phyloP scores from a whole-genome alignment of 2,888 invertebrate species.

The Euplexia lucipara region DNA sequence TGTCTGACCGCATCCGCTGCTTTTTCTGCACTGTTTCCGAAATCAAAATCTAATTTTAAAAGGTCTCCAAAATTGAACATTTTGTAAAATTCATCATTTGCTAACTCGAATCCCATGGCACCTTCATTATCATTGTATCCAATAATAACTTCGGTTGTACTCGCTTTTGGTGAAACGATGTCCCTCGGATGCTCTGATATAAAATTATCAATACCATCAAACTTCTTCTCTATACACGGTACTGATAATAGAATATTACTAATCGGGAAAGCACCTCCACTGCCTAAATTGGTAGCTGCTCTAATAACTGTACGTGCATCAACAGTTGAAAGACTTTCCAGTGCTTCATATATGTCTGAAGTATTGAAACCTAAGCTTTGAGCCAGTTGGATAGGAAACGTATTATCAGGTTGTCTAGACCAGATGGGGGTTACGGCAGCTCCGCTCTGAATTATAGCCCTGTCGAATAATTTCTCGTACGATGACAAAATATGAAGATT shows the following conservation, averaged over 20 bases:
- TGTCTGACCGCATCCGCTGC: constrained; percentile 21
- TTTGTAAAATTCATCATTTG: constrained; percentile 1
- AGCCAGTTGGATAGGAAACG: constrained; percentile 33
- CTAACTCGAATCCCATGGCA: constrained; percentile 1
- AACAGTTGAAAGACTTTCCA: constrained; percentile 34
- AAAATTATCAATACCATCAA: constrained; percentile 45
- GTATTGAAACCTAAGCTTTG: constrained; percentile 33
- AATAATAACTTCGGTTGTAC: constrained; percentile 33
- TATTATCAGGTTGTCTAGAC: constrained; percentile 19
- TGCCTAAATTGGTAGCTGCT: constrained; percentile 14
- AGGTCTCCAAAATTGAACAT: neutral
- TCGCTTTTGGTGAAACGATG: constrained; percentile 27
- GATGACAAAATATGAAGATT: constrained; percentile 42
- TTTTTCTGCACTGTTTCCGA: constrained; percentile 17
- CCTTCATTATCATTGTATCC: constrained; percentile 43
- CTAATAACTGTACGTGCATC: constrained; percentile 27
- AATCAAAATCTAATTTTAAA: constrained; percentile 30
- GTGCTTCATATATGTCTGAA: constrained; percentile 35
- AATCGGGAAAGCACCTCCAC: neutral
- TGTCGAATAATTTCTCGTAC: constrained; percentile 48
- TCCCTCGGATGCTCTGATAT: constrained; percentile 39
- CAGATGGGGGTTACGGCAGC: constrained; percentile 18
- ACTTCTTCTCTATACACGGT: constrained; percentile 41
- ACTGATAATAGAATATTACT: neutral
- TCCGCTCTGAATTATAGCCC: constrained; percentile 53